Base-by-base conservation (phyloP, 2,113 vertebrate genomes). In the Chitala chitala region DNA sequence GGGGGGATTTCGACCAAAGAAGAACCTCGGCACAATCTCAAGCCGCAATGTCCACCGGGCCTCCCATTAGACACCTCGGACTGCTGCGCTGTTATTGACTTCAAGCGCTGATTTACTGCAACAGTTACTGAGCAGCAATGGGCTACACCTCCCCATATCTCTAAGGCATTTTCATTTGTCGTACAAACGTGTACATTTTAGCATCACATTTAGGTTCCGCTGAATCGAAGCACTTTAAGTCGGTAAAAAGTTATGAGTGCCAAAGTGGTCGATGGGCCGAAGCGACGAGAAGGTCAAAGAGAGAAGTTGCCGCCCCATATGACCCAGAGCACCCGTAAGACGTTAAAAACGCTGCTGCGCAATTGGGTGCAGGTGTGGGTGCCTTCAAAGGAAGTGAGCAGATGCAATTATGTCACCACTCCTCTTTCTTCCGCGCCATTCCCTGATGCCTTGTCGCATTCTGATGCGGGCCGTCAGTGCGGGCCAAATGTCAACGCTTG, bases 61-160 rank as follows among this genome's bases (percentile, higher is more conserved):
- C 29, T 61, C 53, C 38, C 46, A 36, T 31, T 51, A 31, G 46
- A 82, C 76, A 76, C 46, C 81, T 75, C 56, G 59, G 50, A 36
- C 40, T 36, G 31, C 73, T 77, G 81, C 77, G 61, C 75, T 76
- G 75, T 55, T 77, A 78, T 74, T 78, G 76, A 84, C 79, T 77
- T 46, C 65, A 75, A 72, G 76, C 80, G 74, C 83, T 83, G 85
- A 79, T 84, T 82, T 82, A 73, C 79, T 81, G 80, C 65, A 10
- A 59, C 75, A 46, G 70, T 76, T 69, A 54, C 55, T 69, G 44
- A 12, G 77, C 78, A 51, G 1, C 20, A 20, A 51, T 51, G 48
- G n/a, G 7, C 7, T 20, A 51, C 48, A 51, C 7, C 48, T 2
- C 2, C 12, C 12, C 20, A 15, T 51, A 20, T 51, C 2, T 20